phyloP scores from a whole-genome alignment of 2,888 invertebrate genomes.

The Lasioglossum oenotherae region DNA sequence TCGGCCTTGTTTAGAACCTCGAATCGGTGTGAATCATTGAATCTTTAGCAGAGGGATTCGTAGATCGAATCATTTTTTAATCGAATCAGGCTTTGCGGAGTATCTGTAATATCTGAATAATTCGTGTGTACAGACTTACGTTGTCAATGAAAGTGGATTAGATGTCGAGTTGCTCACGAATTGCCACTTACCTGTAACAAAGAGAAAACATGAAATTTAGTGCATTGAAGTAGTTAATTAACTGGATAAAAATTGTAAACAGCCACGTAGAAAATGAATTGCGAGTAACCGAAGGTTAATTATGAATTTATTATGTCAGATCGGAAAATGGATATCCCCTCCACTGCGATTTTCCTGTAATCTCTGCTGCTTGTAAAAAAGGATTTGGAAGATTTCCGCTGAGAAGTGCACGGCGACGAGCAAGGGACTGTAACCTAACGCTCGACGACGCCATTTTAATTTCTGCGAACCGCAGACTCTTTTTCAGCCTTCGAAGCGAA shows the following conservation, averaged over 20 bases:
- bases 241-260: no score
- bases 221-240: no score
- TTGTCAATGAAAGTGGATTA: no score
- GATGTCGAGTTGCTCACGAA: background rate
- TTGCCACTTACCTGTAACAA: slow-evolving; percentile 4
- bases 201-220: background rate
- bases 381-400: background rate
- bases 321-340: no score
- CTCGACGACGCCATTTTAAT: background rate
- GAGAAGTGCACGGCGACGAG: background rate
- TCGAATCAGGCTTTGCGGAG: background rate
- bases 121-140: background rate
- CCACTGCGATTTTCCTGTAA: background rate
- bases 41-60: background rate
- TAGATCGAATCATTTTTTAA: background rate
- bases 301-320: background rate
- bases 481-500: background rate
- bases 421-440: background rate
- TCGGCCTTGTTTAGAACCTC: background rate
- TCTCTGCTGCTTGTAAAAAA: background rate
- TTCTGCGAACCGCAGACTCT: background rate
- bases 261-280: no score
- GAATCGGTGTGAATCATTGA: background rate
- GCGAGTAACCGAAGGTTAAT: background rate
- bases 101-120: background rate